phyloP scores from a whole-genome alignment of 2,797 vertebrate genomes.

The Serranus cabrilla region DNA sequence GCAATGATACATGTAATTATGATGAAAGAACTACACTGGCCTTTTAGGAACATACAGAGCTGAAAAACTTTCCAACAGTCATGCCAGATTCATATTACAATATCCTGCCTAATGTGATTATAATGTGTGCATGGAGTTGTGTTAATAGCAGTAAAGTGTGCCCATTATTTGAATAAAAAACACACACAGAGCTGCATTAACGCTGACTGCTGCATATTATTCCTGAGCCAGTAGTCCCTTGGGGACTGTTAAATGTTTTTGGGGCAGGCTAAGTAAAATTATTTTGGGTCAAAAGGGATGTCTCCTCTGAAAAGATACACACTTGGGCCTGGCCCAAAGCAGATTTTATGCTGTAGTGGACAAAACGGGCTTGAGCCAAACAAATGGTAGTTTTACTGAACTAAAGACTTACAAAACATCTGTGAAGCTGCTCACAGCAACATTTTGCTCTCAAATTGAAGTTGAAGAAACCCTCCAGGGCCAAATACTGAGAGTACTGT shows the following conservation, averaged over 20 bases:
- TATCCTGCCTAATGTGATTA: slow-evolving; percentile 48
- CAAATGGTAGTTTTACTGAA: slow-evolving; percentile 58
- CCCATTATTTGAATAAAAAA: slow-evolving; percentile 49
- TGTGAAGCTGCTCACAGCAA: slow-evolving; percentile 44
- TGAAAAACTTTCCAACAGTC: slow-evolving; percentile 22
- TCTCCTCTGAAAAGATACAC: slow-evolving; percentile 55
- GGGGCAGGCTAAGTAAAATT: slow-evolving; percentile 67
- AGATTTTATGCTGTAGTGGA: slow-evolving; percentile 67
- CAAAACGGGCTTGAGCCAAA: slow-evolving; percentile 59
- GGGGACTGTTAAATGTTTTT: slow-evolving; percentile 68
- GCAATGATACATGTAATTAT: slow-evolving; percentile 50
- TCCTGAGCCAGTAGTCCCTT: slow-evolving; percentile 55
- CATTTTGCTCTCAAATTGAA: slow-evolving; percentile 43
- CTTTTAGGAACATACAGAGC: slow-evolving; percentile 17
- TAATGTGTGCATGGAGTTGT: slow-evolving; percentile 36
- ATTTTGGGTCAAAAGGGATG: slow-evolving; percentile 72
- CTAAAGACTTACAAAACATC: slow-evolving; percentile 42
- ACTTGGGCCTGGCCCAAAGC: slow-evolving; percentile 53
- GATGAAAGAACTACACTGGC: slow-evolving; percentile 22
- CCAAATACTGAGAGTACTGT: slow-evolving; percentile 15
- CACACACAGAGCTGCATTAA: slow-evolving; percentile 22
- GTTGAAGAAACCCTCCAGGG: slow-evolving; percentile 16
- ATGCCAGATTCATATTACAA: slow-evolving; percentile 39
- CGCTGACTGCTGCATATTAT: slow-evolving; percentile 62
- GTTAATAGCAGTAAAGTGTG: slow-evolving; percentile 42